Evolutionary conservation across 2,797 vertebrate genomes (phyloP).

Genomic region (Epinephelus malabaricus): DNA sequence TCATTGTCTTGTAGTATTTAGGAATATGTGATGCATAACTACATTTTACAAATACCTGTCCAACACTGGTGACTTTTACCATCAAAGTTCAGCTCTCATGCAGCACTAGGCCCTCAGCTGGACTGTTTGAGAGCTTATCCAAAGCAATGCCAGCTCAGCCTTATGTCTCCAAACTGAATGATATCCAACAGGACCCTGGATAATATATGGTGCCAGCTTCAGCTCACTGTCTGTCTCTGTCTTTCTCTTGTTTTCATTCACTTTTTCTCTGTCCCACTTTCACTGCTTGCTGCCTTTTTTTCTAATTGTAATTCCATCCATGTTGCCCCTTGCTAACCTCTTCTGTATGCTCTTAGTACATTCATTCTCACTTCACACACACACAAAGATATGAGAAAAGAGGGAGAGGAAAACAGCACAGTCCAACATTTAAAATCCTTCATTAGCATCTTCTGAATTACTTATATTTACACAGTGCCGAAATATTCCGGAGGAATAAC

Average conservation of each 20-base stretch:
- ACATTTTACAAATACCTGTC: not conserved
- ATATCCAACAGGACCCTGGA: slow-evolving; percentile 71
- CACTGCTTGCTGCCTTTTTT: slow-evolving; percentile 25
- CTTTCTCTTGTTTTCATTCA: slow-evolving; percentile 43
- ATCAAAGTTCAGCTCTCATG: slow-evolving; percentile 22
- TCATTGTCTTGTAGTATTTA: not conserved
- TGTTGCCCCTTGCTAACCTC: slow-evolving; percentile 42
- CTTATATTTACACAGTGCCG: slow-evolving; percentile 29
- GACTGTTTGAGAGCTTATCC: slow-evolving; percentile 43
- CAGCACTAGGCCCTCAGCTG: slow-evolving; percentile 13
- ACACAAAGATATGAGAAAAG: slow-evolving; percentile 8
- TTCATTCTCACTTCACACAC: slow-evolving; percentile 17
- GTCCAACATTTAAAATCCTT: slow-evolving; percentile 39
- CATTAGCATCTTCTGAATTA: slow-evolving; percentile 48
- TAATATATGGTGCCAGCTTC: slow-evolving; percentile 62
- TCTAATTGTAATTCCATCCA: slow-evolving; percentile 45
- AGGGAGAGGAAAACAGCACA: not conserved
- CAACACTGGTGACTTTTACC: slow-evolving; percentile 8
- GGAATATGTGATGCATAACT: not conserved
- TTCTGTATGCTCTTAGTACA: slow-evolving; percentile 23
- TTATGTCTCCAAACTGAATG: slow-evolving; percentile 72
- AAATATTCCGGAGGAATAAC: slow-evolving; percentile 34
- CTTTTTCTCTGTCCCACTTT: slow-evolving; percentile 54
- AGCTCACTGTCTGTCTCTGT: slow-evolving; percentile 36
- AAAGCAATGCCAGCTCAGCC: slow-evolving; percentile 54